phyloP scores from a whole-genome alignment of 2,888 invertebrate genomes.

The Trachelus tabidus region DNA sequence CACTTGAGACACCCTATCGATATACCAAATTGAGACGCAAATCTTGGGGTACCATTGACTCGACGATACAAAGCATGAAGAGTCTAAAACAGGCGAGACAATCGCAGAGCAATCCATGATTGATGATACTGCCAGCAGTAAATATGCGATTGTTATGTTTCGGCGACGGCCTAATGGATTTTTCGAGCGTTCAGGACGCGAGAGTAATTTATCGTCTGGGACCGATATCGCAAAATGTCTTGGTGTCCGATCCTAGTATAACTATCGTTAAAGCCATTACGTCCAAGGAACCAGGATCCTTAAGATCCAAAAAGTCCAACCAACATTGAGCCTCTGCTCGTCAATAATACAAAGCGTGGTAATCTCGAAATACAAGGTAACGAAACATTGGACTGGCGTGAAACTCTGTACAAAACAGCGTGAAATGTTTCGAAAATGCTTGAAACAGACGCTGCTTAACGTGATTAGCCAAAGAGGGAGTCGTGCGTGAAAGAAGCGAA shows the following conservation, averaged over 20 bases:
- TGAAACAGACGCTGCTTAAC: neutral
- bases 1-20: neutral
- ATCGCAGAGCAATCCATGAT: conserved; percentile 17
- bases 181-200: conserved; percentile 5
- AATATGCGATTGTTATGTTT: conserved; percentile 14
- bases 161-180: conserved; percentile 17
- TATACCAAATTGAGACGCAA: neutral
- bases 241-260: neutral
- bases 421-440: neutral
- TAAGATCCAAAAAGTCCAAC: neutral
- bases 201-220: conserved; percentile 16
- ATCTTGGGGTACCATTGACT: neutral
- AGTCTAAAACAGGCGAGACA: neutral
- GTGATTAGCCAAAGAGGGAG: neutral
- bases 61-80: neutral
- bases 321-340: neutral
- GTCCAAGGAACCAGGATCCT: neutral
- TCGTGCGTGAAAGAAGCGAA: neutral
- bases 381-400: neutral
- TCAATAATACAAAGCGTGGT: neutral
- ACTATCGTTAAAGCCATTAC: neutral
- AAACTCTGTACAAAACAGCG: neutral
- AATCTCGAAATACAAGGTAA: neutral
- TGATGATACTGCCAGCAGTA: conserved; percentile 11
- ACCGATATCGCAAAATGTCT: conserved; percentile 8